These are phyloP conservation scores for Steinernema hermaphroditum DNA, from an alignment of 2,888 invertebrate genomes.

Conservation along the genomic window DNA sequence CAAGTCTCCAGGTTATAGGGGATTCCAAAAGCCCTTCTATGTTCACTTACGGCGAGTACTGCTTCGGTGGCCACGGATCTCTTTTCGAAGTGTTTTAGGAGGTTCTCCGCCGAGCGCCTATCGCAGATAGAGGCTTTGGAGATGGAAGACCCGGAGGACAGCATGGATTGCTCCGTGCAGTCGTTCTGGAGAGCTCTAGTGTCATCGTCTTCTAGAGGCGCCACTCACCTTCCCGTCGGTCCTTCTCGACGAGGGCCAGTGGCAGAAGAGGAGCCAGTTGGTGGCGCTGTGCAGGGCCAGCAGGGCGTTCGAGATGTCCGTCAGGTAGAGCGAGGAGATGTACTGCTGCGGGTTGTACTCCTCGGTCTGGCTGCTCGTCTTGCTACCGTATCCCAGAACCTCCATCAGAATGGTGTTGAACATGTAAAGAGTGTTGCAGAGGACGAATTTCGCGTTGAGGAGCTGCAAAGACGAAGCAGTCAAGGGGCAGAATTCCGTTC, in stretches of 20 bases:
- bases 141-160: slow-evolving; percentile 3
- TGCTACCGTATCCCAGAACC: slow-evolving; percentile 57
- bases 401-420: slow-evolving; percentile 65
- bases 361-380: slow-evolving; percentile 40
- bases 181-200: not conserved
- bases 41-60: slow-evolving; percentile 36
- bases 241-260: slow-evolving; percentile 45
- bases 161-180: slow-evolving; percentile 21
- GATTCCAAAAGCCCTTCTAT: no score
- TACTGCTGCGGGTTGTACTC: slow-evolving; percentile 45
- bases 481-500: no score
- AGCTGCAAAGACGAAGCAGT: no score
- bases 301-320: slow-evolving; percentile 63
- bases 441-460: slow-evolving; percentile 62
- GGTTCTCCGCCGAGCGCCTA: slow-evolving; percentile 36
- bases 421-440: slow-evolving; percentile 65
- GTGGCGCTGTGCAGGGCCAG: slow-evolving; percentile 62
- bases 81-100: slow-evolving; percentile 40
- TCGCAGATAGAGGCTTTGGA: slow-evolving; percentile 45
- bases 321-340: slow-evolving; percentile 59
- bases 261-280: slow-evolving; percentile 65
- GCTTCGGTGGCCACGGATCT: slow-evolving; percentile 43
- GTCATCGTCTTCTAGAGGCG: no score
- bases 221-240: slow-evolving; percentile 15
- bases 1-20: no score